These are phyloP conservation scores for Catagonus wagneri DNA, from an alignment of 2,113 vertebrate species.

Conservation along the genomic window DNA sequence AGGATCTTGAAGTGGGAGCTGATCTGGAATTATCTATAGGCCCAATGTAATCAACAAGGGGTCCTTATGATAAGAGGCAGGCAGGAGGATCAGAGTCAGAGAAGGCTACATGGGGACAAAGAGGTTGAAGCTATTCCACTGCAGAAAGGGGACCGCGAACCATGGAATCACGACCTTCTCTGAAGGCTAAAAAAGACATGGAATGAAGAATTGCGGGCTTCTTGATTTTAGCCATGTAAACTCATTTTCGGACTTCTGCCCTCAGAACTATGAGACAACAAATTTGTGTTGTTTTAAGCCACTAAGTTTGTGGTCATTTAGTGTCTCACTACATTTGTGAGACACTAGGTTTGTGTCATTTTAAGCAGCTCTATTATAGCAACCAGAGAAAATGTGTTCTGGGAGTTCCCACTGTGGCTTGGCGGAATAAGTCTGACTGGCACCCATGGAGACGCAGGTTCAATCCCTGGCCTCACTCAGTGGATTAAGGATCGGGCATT, in stretches of 20 bases:
- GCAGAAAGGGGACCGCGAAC: accelerated
- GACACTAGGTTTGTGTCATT: background rate
- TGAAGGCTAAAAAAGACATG: background rate
- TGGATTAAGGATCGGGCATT: no score
- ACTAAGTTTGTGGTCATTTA: background rate
- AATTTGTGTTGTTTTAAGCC: background rate
- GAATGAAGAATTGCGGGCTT: accelerated
- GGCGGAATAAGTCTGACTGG: no score
- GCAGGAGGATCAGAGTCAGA: background rate
- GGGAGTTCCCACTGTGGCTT: no score
- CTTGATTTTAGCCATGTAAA: background rate
- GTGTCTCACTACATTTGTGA: no score
- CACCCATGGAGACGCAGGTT: no score
- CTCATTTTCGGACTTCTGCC: background rate
- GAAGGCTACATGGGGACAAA: background rate
- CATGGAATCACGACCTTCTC: background rate
- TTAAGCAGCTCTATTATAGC: background rate
- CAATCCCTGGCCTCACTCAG: no score
- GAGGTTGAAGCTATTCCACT: background rate
- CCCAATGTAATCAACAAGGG: background rate
- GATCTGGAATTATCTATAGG: background rate
- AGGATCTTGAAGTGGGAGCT: background rate
- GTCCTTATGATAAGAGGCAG: background rate
- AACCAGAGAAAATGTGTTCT: background rate
- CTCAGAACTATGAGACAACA: background rate